Evolutionary conservation across 2,888 invertebrate species (phyloP).

Genomic region (Epistrophella euchroma): DNA sequence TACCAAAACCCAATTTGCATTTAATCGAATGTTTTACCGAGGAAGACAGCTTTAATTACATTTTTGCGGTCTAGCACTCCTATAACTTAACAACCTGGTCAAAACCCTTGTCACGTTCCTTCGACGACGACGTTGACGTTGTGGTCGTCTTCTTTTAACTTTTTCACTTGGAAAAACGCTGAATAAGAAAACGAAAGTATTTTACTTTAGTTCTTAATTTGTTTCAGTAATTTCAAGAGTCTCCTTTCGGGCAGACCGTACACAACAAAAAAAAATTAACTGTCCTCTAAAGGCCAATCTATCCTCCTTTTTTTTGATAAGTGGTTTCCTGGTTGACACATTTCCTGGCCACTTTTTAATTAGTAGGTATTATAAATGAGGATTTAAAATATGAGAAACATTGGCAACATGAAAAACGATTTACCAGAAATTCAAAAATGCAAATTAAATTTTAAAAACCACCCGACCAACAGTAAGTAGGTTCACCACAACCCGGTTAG

Average conservation of each 20-base stretch:
- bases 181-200: conserved; percentile 42
- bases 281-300: conserved; percentile 48
- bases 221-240: background rate
- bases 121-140: background rate
- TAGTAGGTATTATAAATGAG: conserved; percentile 47
- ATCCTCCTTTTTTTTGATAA: conserved; percentile 21
- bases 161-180: conserved; percentile 33
- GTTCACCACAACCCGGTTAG: conserved; percentile 19
- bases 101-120: conserved; percentile 29
- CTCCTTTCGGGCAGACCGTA: conserved; percentile 35
- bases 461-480: conserved; percentile 7
- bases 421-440: conserved; percentile 45
- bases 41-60: conserved; percentile 71
- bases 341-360: conserved; percentile 65
- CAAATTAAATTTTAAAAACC: conserved; percentile 65
- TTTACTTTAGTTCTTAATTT: conserved; percentile 4
- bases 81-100: conserved; percentile 33
- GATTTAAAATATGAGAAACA: conserved; percentile 2
- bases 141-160: background rate
- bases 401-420: conserved; percentile 39
- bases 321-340: conserved; percentile 54
- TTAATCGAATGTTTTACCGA: conserved; percentile 69
- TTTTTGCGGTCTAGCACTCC: conserved; percentile 67
- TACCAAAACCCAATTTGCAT: conserved; percentile 53
- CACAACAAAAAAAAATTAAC: conserved; percentile 38